Percentiles rank a stretch among this genome's conserved stretches.
Evolutionary conservation across 2,113 vertebrate genomes (phyloP).

Genomic region (Rhinoderma darwinii): DNA sequence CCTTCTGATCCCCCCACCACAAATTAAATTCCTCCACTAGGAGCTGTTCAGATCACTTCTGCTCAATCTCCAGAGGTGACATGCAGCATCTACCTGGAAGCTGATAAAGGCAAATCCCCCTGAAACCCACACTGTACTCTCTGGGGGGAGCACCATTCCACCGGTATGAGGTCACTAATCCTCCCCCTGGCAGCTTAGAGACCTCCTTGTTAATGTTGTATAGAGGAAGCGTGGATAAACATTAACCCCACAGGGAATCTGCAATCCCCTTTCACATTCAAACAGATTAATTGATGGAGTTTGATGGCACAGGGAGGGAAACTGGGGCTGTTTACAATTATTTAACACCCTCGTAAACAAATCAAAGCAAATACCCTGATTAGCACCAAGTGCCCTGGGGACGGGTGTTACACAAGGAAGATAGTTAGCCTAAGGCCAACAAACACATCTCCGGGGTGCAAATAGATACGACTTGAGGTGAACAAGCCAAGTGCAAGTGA

Average conservation of each 20-base stretch:
- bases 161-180: conserved; percentile 38
- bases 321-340: conserved; percentile 62
- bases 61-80: conserved; percentile 13
- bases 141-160: conserved; percentile 41
- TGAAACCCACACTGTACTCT: conserved; percentile 22
- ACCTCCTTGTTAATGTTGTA: conserved; percentile 58
- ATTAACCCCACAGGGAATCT: conserved; percentile 65
- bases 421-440: conserved; percentile 1
- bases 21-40: not conserved
- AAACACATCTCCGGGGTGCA: not conserved
- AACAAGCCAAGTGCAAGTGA: not conserved
- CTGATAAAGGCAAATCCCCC: conserved; percentile 16
- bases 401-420: conserved; percentile 16
- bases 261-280: conserved; percentile 62
- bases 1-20: not conserved
- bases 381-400: conserved; percentile 49
- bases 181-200: conserved; percentile 52
- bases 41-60: not conserved
- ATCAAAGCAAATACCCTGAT: conserved; percentile 39
- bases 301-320: conserved; percentile 27
- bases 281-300: conserved; percentile 62
- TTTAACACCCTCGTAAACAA: conserved; percentile 63
- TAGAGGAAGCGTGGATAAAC: conserved; percentile 56
- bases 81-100: conserved; percentile 4
- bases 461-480: not conserved